Base-by-base conservation (phyloP, 2,888 invertebrate genomes). In the Torymus tubicola region DNA sequence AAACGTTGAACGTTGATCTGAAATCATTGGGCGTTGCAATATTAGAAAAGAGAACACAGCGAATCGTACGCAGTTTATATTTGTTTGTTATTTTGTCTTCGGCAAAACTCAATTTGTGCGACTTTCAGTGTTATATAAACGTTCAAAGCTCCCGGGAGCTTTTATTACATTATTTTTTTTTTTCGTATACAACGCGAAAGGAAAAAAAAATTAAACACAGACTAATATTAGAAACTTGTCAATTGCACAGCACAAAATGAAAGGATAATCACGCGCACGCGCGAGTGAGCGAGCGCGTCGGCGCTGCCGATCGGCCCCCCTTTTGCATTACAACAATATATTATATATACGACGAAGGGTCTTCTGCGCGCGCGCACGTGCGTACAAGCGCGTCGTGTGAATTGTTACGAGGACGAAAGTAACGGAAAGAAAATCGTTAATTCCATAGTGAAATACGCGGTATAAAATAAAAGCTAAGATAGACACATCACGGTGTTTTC, bases 71-170 rank as follows among this genome's bases (percentile, higher is more conserved):
- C 42, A 61, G 58, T 65, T 31, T 42, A 42, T 42, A 42, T 42
- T 42, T 42, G 42, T 42, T 42, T 42, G 42, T 42, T 42, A 42
- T 42, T 42, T 42, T 42, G 42, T 42, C 42, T 42, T 42, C 52
- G 53, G 31, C 42, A 68, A 67, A 72, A 18, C 50, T n/a, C 12
- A 68, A 64, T 79, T 79, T 79, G 74, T 80, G 70, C 74, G 60
- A 58, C 42, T 42, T 42, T 42, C 42, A 42, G 42, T 42, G 42
- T 42, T 21, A 21, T 21, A 21, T 8, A 42, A 42, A 42, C 42
- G 42, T 42, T 42, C 42, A 1, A 42, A 42, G 42, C 42, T 42
- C 42, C 42, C 42, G 42, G 42, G 42, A 42, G 42, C 42, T 42
- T 31, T 21, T 21, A 21, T 21, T 21, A 21, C 21, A 21, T 21